These are phyloP conservation scores for Himalopsyche japonica DNA, from an alignment of 2,888 invertebrate genomes.

Conservation along the genomic window DNA sequence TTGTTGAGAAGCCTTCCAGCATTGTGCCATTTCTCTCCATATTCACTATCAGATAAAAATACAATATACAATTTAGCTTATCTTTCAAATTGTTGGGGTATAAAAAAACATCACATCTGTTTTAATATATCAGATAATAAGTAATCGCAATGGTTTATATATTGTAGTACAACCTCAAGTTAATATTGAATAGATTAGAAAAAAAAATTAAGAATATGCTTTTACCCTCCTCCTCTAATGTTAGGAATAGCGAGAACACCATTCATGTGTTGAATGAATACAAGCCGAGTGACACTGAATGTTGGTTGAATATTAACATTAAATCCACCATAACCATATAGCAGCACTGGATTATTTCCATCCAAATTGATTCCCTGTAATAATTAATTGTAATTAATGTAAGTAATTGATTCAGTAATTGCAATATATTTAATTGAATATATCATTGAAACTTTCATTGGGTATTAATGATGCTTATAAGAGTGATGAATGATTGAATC, in stretches of 20 bases:
- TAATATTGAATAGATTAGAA: not conserved
- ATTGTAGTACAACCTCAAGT: conserved; percentile 30
- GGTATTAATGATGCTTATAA: no score
- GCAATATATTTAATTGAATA: no score
- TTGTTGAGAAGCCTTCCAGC: conserved; percentile 88
- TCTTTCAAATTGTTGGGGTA: no score
- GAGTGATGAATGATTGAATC: no score
- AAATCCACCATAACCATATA: conserved; percentile 98
- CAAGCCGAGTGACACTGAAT: conserved; percentile 84
- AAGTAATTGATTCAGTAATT: not conserved
- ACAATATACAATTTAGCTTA: no score
- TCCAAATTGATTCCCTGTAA: conserved; percentile 65
- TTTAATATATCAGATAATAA: not conserved
- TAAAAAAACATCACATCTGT: not conserved
- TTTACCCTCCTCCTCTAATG: conserved; percentile 93
- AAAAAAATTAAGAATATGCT: conserved; percentile 16
- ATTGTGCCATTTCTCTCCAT: conserved; percentile 97
- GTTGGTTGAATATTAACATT: conserved; percentile 88
- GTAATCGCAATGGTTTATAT: no score
- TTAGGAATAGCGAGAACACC: conserved; percentile 92
- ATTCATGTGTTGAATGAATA: conserved; percentile 87
- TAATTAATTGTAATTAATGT: no score
- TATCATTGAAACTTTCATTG: no score
- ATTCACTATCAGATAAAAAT: conserved; percentile 68
- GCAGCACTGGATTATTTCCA: conserved; percentile 77